phyloP scores from a whole-genome alignment of 2,797 vertebrate genomes.

The Helarctos malayanus region DNA sequence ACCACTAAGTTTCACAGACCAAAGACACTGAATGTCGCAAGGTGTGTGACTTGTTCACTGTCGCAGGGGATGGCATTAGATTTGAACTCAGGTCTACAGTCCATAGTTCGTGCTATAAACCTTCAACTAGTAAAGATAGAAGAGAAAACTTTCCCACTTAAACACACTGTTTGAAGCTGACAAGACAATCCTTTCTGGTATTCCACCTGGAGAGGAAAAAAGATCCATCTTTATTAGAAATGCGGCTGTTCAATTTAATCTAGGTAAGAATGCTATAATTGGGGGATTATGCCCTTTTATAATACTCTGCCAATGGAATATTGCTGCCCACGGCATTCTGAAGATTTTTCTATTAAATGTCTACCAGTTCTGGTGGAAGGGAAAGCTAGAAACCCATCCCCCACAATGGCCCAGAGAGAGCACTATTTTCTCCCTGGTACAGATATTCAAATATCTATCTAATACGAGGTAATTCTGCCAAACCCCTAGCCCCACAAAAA shows the following conservation, averaged over 20 bases:
- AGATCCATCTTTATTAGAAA: background rate
- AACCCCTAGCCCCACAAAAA: background rate
- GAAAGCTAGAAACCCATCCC: background rate
- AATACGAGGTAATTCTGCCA: background rate
- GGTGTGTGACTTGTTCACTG: background rate
- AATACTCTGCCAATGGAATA: background rate
- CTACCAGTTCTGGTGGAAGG: background rate
- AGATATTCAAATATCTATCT: background rate
- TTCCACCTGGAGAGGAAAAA: background rate
- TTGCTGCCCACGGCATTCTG: background rate
- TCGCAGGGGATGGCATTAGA: background rate
- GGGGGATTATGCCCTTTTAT: background rate
- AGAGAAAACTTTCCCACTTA: background rate
- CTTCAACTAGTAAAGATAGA: background rate
- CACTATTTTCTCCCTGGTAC: background rate
- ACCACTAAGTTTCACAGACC: background rate
- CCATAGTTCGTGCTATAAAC: background rate
- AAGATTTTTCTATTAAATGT: constrained; percentile 28
- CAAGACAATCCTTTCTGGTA: background rate
- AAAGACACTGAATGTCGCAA: background rate
- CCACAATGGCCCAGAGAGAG: background rate
- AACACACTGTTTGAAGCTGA: background rate
- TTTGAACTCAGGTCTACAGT: background rate
- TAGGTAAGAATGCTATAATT: background rate
- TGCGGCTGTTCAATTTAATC: background rate